Percentiles rank a stretch among this genome's conserved stretches.
phyloP scores from a whole-genome alignment of 2,113 vertebrate genomes.

The Eira barbara region DNA sequence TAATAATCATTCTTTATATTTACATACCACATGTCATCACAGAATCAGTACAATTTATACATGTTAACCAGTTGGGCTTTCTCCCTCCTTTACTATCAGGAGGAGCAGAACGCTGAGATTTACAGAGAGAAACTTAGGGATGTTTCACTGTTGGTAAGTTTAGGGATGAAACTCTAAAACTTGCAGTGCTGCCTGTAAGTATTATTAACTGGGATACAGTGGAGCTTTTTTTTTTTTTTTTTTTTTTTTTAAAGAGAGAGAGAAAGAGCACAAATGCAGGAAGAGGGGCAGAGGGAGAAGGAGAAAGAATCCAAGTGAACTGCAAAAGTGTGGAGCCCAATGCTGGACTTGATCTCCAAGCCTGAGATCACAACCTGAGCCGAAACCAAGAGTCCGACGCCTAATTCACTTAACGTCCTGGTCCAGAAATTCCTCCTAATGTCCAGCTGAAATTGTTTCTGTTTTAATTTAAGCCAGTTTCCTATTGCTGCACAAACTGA shows the following conservation, averaged over 20 bases:
- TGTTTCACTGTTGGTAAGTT: background rate
- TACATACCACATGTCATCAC: background rate
- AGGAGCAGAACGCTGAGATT: background rate
- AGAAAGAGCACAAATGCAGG: background rate
- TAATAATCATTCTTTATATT: slow-evolving; percentile 28
- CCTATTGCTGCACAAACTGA: background rate
- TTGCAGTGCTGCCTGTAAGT: background rate
- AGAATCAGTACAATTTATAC: background rate
- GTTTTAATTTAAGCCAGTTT: background rate
- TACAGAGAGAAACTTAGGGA: background rate
- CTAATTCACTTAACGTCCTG: background rate
- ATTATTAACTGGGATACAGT: background rate
- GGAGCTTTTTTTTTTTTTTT: no score
- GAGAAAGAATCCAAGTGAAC: background rate
- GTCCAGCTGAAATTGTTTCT: background rate
- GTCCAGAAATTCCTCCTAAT: background rate
- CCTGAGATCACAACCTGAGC: background rate
- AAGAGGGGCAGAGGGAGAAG: background rate
- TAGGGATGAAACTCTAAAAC: background rate
- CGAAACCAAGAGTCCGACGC: background rate
- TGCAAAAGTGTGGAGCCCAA: background rate
- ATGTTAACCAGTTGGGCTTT: background rate
- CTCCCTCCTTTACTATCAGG: background rate
- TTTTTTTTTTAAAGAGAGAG: background rate
- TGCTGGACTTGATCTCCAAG: background rate